phyloP scores from a whole-genome alignment of 2,888 invertebrate genomes.

The Apantesis nais region DNA sequence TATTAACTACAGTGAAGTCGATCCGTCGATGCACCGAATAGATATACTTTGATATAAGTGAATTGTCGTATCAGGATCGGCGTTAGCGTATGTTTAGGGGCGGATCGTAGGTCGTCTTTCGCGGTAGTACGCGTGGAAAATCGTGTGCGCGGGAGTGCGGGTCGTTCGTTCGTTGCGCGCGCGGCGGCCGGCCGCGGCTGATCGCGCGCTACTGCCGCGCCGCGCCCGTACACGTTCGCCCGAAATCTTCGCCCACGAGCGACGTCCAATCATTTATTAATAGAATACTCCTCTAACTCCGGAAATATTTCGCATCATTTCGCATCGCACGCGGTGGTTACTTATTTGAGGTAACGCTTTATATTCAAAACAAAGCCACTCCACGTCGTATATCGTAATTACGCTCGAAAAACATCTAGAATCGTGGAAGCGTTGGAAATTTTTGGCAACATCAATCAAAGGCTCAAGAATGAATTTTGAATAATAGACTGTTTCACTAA shows the following conservation, averaged over 20 bases:
- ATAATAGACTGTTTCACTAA: background rate
- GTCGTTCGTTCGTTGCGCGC: conserved; percentile 86
- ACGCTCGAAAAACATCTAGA: conserved; percentile 2
- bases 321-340: conserved; percentile 76
- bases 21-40: conserved; percentile 59
- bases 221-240: conserved; percentile 70
- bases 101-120: conserved; percentile 68
- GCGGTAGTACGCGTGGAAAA: conserved; percentile 66
- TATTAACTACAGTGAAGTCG: conserved; percentile 64
- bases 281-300: conserved; percentile 85
- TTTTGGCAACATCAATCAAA: background rate
- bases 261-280: conserved; percentile 82
- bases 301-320: conserved; percentile 86
- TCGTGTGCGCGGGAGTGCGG: conserved; percentile 82
- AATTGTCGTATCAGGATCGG: conserved; percentile 39
- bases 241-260: conserved; percentile 83
- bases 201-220: conserved; percentile 81
- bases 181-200: conserved; percentile 84
- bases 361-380: conserved; percentile 51
- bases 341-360: conserved; percentile 73
- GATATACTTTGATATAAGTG: conserved; percentile 37
- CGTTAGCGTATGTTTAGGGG: conserved; percentile 53
- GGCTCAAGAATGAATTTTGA: conserved; percentile 1
- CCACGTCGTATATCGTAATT: conserved; percentile 15
- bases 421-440: background rate